Evolutionary conservation across 2,888 invertebrate species (phyloP).

Genomic region (Aleiodes testaceus): DNA sequence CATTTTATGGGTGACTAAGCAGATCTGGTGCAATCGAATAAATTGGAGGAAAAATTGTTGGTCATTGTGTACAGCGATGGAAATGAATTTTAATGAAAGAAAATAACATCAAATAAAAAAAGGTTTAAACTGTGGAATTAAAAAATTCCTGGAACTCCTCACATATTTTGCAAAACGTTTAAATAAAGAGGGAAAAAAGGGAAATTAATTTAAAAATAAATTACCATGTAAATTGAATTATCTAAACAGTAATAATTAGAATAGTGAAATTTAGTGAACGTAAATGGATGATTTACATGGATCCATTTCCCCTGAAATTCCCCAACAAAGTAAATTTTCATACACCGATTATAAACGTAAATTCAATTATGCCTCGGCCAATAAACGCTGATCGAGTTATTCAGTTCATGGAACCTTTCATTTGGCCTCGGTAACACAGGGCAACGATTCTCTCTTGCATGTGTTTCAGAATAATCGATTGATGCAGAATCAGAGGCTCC

Average conservation of each 20-base stretch:
- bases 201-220: too few species aligned
- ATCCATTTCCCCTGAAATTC: neutral
- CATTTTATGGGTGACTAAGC: slow-evolving; percentile 27
- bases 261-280: too few species aligned
- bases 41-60: slow-evolving; percentile 8
- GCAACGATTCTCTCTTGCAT: neutral
- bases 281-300: neutral
- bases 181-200: too few species aligned
- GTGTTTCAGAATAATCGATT: slow-evolving; percentile 8
- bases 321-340: slow-evolving; percentile 11
- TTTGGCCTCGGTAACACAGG: slow-evolving; percentile 18
- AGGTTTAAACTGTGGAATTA: too few species aligned
- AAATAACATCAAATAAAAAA: neutral
- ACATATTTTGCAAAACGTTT: too few species aligned
- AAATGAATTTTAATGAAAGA: neutral
- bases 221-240: too few species aligned
- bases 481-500: neutral
- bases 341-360: slow-evolving; percentile 44
- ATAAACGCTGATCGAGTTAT: slow-evolving; percentile 42
- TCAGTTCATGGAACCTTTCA: slow-evolving; percentile 24
- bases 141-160: neutral
- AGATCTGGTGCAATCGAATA: slow-evolving; percentile 12
- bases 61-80: slow-evolving; percentile 34
- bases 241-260: too few species aligned
- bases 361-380: slow-evolving; percentile 45